Evolutionary conservation across 2,797 vertebrate genomes (phyloP), one percentile per base, ranked within the genome.

Genomic region (Ficedula albicollis): DNA sequence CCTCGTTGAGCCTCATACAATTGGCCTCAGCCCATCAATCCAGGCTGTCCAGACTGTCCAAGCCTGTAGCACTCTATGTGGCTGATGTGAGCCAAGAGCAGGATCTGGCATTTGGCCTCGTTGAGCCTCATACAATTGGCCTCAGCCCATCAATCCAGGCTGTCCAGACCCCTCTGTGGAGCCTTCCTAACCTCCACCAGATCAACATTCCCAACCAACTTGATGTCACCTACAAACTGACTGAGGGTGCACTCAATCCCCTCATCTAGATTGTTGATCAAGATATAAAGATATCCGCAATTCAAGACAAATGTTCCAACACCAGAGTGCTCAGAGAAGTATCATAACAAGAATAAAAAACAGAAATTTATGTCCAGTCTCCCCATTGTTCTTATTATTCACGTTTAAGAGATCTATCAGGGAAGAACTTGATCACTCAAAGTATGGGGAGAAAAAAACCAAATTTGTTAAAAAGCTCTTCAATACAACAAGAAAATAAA

Each of bases 361-460:
- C 0, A 60, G 34, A 34, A 82, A 60, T 79, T 54, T 19, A 69
- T 4, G 13, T 17, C 27, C 1, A 79, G 17, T 1, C 4, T 43
- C 49, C 38, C 59, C 4, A 29, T 9, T 60, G 21, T 29, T 15
- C 6, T 69, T 22, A 48, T 63, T 55, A 68, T 75, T 70, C 67
- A 58, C 21, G 60, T 59, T 79, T 82, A 79, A 68, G 30, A 73
- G 17, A 51, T 32, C 21, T 66, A 60, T 73, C 17, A 38, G 46
- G n/a, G 69, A 55, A 55, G 17, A 89, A 81, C 13, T 44, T 41
- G 11, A 55, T 55, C 29, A 34, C 29, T 74, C 41, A 39, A 84
- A 2, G 1, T 22, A 52, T 3, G 3, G 0, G 0, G 15, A 41
- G 14, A 41, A 52, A 77, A 55, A 55, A 78, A 52, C 3, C 0